Evolutionary conservation across 2,888 invertebrate genomes (phyloP).

Genomic region (Ernsta delagoae): DNA sequence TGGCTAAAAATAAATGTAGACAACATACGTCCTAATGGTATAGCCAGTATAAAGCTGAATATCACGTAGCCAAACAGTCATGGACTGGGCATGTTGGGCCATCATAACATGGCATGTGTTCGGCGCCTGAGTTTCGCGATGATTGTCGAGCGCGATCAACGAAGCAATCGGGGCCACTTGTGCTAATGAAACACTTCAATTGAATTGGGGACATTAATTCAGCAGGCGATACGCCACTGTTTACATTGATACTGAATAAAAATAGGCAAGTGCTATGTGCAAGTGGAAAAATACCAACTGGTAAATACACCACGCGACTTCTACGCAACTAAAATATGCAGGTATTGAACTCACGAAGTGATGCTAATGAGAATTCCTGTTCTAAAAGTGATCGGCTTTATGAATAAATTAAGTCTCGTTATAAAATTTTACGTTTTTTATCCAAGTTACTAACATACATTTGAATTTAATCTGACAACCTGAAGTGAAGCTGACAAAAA

Average conservation of each 20-base stretch:
- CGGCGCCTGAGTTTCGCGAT: slow-evolving; percentile 65
- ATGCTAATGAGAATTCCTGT: slow-evolving; percentile 28
- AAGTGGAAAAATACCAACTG: slow-evolving; percentile 41
- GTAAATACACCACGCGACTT: neutral
- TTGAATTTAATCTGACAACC: no score
- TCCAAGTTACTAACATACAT: neutral
- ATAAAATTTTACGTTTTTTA: slow-evolving; percentile 10
- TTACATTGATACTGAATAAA: slow-evolving; percentile 64
- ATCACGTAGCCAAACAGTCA: neutral
- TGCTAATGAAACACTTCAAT: slow-evolving; percentile 84
- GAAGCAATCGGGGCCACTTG: slow-evolving; percentile 84
- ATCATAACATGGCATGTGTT: slow-evolving; percentile 1
- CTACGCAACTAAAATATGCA: slow-evolving; percentile 17
- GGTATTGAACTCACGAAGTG: slow-evolving; percentile 27
- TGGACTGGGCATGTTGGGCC: neutral
- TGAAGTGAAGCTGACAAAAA: neutral
- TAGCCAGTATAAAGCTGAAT: neutral
- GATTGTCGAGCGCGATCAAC: slow-evolving; percentile 69
- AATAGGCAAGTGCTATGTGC: slow-evolving; percentile 47
- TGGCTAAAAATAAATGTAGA: no score
- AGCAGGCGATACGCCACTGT: slow-evolving; percentile 65
- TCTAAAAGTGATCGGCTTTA: slow-evolving; percentile 17
- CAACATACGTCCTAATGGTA: neutral
- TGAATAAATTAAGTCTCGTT: slow-evolving; percentile 16
- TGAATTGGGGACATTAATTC: slow-evolving; percentile 84